phyloP scores from a whole-genome alignment of 2,797 vertebrate genomes.

The Pteropus rufus region DNA sequence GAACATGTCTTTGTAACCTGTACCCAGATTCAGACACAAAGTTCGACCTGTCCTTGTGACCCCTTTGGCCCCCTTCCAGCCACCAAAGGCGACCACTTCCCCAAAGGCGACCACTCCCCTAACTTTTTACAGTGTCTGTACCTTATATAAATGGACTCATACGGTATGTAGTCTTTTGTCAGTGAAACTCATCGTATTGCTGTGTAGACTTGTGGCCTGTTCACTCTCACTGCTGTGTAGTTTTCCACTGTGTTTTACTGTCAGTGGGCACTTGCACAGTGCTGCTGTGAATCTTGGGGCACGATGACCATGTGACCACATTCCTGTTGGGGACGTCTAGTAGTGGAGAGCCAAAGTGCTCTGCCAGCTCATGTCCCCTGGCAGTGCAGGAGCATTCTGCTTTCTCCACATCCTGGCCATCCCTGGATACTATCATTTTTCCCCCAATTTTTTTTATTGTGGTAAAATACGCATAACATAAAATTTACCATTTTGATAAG shows the following conservation, averaged over 20 bases:
- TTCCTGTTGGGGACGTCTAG: no score
- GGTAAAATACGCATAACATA: background rate
- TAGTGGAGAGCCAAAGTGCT: background rate
- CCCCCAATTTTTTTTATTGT: background rate
- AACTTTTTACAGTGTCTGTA: background rate
- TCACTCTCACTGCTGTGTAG: background rate
- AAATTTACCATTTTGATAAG: background rate
- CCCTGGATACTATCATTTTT: no score
- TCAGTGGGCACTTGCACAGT: no score
- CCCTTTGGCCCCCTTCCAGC: background rate
- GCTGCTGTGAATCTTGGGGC: background rate
- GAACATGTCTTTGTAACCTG: background rate
- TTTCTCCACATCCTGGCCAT: background rate
- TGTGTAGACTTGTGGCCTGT: fast-evolving
- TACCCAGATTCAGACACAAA: background rate
- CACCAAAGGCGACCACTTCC: background rate
- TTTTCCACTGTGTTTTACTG: background rate
- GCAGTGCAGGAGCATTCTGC: fast-evolving
- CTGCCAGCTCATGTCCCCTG: fast-evolving
- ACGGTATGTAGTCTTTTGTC: fast-evolving
- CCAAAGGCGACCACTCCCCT: background rate
- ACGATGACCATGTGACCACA: background rate
- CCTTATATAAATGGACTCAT: background rate
- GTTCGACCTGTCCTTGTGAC: background rate
- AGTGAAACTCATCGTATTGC: background rate